A percentile compares a stretch with the other conserved stretches of the same genome.
phyloP scores from a whole-genome alignment of 2,888 invertebrate genomes.

The Eupithecia exiguata region DNA sequence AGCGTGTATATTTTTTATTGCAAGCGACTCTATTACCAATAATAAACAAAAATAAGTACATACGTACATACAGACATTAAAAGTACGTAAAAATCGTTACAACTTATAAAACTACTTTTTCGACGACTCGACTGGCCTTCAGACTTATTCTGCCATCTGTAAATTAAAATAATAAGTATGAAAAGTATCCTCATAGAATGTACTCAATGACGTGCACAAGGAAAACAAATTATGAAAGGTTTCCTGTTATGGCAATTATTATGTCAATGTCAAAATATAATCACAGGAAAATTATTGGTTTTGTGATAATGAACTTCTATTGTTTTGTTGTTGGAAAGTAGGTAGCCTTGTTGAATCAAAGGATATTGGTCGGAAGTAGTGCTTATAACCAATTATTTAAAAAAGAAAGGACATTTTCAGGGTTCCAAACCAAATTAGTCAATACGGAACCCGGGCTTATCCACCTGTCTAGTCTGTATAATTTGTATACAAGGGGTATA shows the following conservation, averaged over 20 bases:
- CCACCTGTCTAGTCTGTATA: too few relatives aligned
- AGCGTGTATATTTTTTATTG: background rate
- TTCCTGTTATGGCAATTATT: background rate
- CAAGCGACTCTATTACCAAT: background rate
- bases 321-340: background rate
- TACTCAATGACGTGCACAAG: background rate
- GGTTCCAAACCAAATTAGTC: background rate
- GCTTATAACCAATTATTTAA: background rate
- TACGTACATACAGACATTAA: too few relatives aligned
- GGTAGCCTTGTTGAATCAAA: background rate
- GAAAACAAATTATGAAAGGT: background rate
- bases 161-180: conserved; percentile 21
- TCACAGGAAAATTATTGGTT: conserved; percentile 3
- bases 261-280: conserved; percentile 4
- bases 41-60: background rate
- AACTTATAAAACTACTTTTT: conserved; percentile 67
- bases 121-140: conserved; percentile 76
- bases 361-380: background rate
- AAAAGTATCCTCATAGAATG: background rate
- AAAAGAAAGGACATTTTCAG: background rate
- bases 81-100: conserved; percentile 27
- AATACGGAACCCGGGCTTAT: background rate
- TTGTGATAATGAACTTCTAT: background rate
- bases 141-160: conserved; percentile 78
- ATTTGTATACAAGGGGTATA: too few relatives aligned